phyloP scores from a whole-genome alignment of 2,797 vertebrate species.

The Pteropus rufus region DNA sequence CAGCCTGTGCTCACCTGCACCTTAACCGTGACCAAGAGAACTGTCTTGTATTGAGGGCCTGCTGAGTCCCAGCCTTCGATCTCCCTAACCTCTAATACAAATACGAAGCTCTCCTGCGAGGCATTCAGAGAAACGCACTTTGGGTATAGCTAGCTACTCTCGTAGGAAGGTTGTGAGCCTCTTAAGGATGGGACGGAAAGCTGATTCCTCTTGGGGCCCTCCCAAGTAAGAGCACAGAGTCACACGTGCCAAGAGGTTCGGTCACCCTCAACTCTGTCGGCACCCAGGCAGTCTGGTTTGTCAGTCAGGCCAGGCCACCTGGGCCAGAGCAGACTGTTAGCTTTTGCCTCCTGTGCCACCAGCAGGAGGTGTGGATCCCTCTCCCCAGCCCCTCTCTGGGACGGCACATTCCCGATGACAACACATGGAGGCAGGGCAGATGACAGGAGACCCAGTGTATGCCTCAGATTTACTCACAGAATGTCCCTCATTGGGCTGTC shows the following conservation, averaged over 20 bases:
- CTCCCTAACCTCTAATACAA: background rate
- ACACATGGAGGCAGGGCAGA: rapidly evolving
- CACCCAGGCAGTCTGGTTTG: background rate
- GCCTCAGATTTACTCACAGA: background rate
- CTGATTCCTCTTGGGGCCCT: background rate
- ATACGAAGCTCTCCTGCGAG: background rate
- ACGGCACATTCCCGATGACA: no score
- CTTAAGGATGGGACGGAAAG: background rate
- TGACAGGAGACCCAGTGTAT: background rate
- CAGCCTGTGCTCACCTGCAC: background rate
- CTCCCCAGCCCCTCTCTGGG: no score
- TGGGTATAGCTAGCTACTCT: background rate
- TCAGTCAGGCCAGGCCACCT: background rate
- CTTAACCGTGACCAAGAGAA: background rate
- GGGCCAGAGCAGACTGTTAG: background rate
- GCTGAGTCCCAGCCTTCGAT: background rate
- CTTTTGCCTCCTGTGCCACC: background rate
- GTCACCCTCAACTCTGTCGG: background rate
- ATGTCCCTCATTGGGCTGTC: background rate
- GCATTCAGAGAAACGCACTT: background rate
- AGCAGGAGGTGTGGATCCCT: background rate
- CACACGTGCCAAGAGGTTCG: background rate
- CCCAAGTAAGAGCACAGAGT: background rate
- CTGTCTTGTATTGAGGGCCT: background rate
- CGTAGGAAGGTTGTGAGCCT: background rate